Evolutionary conservation across 2,113 vertebrate genomes (phyloP).

Genomic region (Tetrax tetrax): DNA sequence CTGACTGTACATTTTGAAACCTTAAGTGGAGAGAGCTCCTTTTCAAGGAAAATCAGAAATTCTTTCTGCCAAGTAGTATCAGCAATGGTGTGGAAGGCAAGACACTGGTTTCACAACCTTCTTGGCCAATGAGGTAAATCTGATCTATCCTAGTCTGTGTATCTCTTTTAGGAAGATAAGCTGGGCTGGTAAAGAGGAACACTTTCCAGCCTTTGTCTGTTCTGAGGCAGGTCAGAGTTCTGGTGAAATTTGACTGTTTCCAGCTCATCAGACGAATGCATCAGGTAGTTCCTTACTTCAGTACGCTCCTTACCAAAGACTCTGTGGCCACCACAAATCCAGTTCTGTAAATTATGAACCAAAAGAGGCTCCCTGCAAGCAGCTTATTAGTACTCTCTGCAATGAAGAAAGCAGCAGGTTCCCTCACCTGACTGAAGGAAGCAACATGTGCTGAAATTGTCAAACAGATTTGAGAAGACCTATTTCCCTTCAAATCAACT

Average conservation of each 20-base stretch:
- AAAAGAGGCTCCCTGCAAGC: not conserved
- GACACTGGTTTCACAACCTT: not conserved
- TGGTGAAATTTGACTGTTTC: not conserved
- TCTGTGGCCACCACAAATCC: not conserved
- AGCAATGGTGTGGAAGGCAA: not conserved
- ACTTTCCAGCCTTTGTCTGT: not conserved
- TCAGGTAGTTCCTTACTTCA: not conserved
- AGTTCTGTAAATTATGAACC: not conserved
- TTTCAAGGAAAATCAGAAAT: not conserved
- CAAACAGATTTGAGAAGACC: not conserved
- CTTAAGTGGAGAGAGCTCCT: not conserved
- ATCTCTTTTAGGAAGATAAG: not conserved
- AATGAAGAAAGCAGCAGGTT: not conserved
- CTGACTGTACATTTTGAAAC: not conserved
- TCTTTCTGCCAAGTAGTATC: not conserved
- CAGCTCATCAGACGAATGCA: not conserved
- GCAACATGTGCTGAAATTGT: not conserved
- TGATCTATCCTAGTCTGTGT: not conserved
- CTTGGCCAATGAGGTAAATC: not conserved
- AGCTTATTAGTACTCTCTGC: not conserved
- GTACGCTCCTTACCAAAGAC: not conserved
- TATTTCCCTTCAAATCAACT: not conserved
- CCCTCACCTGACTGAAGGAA: not conserved
- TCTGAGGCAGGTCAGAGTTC: not conserved
- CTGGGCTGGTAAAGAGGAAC: not conserved